Conservation (phyloP, 1,140 invertebrate genomes). For the Caenorhabditis latens region DNA sequence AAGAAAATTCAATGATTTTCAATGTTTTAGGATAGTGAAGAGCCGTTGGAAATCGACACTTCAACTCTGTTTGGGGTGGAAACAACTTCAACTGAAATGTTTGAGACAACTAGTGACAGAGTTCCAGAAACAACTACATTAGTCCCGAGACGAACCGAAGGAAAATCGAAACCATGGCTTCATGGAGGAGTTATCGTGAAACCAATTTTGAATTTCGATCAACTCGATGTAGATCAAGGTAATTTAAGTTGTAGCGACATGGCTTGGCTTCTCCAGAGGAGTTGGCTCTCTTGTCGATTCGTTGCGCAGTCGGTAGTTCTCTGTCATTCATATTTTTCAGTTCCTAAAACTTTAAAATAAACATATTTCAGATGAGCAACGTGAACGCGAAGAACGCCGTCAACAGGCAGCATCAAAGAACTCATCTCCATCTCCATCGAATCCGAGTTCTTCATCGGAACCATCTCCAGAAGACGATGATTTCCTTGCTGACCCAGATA, state of each 20-base stretch:
- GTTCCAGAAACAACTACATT: not conserved
- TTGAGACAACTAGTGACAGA: not conserved
- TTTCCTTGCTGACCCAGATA: not conserved
- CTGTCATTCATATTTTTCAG: too few species aligned
- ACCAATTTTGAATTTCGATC: slow-evolving; percentile 35
- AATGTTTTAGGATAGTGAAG: slow-evolving; percentile 9
- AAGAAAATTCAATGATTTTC: not conserved
- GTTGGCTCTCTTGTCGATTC: too few species aligned
- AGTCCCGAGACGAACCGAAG: not conserved
- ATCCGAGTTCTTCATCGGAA: not conserved
- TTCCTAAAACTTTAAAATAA: too few species aligned
- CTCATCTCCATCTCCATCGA: not conserved
- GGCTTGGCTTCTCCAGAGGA: too few species aligned
- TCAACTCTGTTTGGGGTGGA: slow-evolving; percentile 16
- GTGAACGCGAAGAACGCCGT: not conserved
- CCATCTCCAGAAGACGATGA: slow-evolving; percentile 2
- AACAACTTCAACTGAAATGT: not conserved
- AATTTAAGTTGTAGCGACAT: not conserved
- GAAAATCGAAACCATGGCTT: slow-evolving; percentile 35
- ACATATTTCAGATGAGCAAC: slow-evolving; percentile 13
- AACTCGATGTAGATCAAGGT: slow-evolving; percentile 51
- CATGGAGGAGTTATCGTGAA: slow-evolving; percentile 41
- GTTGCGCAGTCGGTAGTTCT: too few species aligned
- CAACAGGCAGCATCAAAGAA: not conserved
- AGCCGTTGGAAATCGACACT: slow-evolving; percentile 25